Conservation (phyloP, 2,797 vertebrate genomes). For the Parauchenoglanis ngamensis region DNA sequence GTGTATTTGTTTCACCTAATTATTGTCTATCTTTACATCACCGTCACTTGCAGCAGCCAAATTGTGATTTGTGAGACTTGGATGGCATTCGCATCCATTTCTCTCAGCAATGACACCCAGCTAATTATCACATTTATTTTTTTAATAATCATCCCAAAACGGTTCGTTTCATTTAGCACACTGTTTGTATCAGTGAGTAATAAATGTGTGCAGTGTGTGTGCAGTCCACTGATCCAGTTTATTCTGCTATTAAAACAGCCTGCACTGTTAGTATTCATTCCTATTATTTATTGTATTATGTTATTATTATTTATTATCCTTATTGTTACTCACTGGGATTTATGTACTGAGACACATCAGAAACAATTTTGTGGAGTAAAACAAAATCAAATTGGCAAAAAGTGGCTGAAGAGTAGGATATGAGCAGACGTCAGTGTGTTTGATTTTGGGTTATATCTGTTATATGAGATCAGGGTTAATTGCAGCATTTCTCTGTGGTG, state of each 20-base stretch:
- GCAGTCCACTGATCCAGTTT: not conserved
- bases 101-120: not conserved
- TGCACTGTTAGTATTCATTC: not conserved
- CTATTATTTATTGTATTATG: not conserved
- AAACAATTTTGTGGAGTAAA: not conserved
- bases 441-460: not conserved
- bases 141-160: not conserved
- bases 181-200: not conserved
- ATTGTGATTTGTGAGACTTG: slow-evolving; percentile 11
- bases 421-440: not conserved
- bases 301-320: not conserved
- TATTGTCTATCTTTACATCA: not conserved
- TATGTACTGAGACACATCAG: not conserved
- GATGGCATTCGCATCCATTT: not conserved
- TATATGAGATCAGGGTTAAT: slow-evolving; percentile 26
- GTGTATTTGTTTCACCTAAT: not conserved
- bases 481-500: slow-evolving; percentile 9
- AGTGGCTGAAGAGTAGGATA: not conserved
- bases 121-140: slow-evolving; percentile 4
- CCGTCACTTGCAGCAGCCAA: not conserved
- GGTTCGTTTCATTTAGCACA: not conserved
- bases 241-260: not conserved
- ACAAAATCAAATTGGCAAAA: not conserved
- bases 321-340: not conserved
- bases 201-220: not conserved